Evolutionary conservation across 1,140 invertebrate genomes (phyloP).

Genomic region (Calycopis cecrops): DNA sequence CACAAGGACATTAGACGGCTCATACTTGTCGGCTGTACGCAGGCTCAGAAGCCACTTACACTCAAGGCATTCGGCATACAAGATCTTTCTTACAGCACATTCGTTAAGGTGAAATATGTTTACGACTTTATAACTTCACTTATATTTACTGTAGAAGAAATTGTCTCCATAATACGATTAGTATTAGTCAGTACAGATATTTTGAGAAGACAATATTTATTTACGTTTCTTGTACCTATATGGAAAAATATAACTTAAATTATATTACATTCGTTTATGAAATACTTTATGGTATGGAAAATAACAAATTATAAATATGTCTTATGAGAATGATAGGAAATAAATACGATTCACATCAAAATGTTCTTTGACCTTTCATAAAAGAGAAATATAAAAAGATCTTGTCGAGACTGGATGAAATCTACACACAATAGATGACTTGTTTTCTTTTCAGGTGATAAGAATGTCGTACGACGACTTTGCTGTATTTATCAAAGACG

Average conservation of each 20-base stretch:
- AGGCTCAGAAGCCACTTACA: slow-evolving; percentile 57
- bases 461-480: slow-evolving; percentile 62
- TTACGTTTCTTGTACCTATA: too few species aligned
- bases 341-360: too few species aligned
- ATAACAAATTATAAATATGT: too few species aligned
- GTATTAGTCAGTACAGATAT: too few species aligned
- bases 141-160: too few species aligned
- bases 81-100: slow-evolving; percentile 58
- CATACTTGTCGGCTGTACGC: slow-evolving; percentile 50
- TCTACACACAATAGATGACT: background rate
- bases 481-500: slow-evolving; percentile 59
- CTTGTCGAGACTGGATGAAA: slow-evolving; percentile 10
- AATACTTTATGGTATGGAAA: too few species aligned
- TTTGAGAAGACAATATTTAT: too few species aligned
- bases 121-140: background rate
- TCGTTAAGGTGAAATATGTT: slow-evolving; percentile 45
- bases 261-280: too few species aligned
- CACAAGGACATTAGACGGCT: slow-evolving; percentile 42
- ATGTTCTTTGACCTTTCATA: background rate
- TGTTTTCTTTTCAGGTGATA: slow-evolving; percentile 48
- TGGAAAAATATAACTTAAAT: too few species aligned
- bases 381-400: slow-evolving; percentile 6
- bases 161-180: too few species aligned
- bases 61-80: slow-evolving; percentile 63
- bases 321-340: background rate